Percentiles rank a stretch among this genome's conserved stretches.
Evolutionary conservation across 2,113 vertebrate species (phyloP).

Genomic region (Merops nubicus): DNA sequence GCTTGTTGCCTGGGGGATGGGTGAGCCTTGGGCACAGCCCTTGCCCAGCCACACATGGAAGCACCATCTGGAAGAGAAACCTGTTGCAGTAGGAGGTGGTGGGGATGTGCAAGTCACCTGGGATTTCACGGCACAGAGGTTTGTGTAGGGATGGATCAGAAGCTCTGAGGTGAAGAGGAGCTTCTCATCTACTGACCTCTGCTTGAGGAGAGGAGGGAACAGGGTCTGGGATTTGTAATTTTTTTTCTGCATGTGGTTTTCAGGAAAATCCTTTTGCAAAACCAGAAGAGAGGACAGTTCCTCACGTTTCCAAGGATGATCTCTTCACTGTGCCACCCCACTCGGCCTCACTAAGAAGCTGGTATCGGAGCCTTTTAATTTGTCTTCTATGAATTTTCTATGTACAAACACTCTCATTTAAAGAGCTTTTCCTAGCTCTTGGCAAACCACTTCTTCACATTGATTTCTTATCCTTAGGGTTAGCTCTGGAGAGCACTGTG

Average conservation of each 20-base stretch:
- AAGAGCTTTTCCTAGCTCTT: neutral
- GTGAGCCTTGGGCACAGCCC: neutral
- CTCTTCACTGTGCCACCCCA: neutral
- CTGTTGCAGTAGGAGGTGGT: neutral
- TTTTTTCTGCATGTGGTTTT: neutral
- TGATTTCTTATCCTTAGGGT: neutral
- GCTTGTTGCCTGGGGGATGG: neutral
- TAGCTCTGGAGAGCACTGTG: neutral
- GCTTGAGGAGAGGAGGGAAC: neutral
- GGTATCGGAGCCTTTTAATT: neutral
- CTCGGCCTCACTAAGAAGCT: neutral
- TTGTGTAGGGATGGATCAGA: fast-evolving
- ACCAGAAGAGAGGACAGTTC: neutral
- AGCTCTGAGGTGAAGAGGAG: neutral
- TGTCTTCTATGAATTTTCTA: neutral
- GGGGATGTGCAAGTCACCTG: neutral
- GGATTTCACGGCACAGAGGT: neutral
- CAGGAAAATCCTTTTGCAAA: neutral
- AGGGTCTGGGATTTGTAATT: neutral
- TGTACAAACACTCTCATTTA: neutral
- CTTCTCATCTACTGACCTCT: neutral
- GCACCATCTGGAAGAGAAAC: neutral
- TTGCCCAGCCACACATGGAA: neutral
- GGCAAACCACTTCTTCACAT: fast-evolving
- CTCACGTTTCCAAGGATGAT: neutral